These are phyloP conservation scores for Sturnus vulgaris DNA, from an alignment of 2,113 vertebrate species.

Conservation along the genomic window DNA sequence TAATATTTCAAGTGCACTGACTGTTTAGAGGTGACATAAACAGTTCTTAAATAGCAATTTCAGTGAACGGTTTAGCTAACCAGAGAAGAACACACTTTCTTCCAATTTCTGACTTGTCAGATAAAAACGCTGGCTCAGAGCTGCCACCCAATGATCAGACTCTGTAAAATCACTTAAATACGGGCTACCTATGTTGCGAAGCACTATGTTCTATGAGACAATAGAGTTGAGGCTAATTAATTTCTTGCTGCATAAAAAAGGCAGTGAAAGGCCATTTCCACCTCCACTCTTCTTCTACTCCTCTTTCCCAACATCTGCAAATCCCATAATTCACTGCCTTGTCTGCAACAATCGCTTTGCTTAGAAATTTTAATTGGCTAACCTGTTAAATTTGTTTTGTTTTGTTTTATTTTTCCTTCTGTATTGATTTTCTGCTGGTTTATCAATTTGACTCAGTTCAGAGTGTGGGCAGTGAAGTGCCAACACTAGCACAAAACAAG, in stretches of 20 bases:
- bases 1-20: background rate
- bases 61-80: background rate
- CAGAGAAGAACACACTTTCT: background rate
- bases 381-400: background rate
- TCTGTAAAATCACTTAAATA: background rate
- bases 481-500: background rate
- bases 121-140: slow-evolving; percentile 23
- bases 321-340: background rate
- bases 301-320: background rate
- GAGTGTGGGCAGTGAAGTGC: background rate
- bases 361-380: background rate
- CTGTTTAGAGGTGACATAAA: background rate
- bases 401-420: background rate
- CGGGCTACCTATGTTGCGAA: background rate
- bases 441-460: background rate
- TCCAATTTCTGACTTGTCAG: background rate
- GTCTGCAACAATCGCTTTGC: background rate
- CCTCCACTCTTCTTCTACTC: background rate
- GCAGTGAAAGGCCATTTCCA: background rate
- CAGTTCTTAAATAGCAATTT: background rate
- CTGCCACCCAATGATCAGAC: slow-evolving; percentile 55
- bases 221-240: background rate
- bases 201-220: background rate
- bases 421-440: background rate
- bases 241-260: background rate